These are phyloP conservation scores for Cassiopea xamachana DNA, from an alignment of 30 jellyfish, hydroid and myxozoan species.

Conservation along the genomic window DNA sequence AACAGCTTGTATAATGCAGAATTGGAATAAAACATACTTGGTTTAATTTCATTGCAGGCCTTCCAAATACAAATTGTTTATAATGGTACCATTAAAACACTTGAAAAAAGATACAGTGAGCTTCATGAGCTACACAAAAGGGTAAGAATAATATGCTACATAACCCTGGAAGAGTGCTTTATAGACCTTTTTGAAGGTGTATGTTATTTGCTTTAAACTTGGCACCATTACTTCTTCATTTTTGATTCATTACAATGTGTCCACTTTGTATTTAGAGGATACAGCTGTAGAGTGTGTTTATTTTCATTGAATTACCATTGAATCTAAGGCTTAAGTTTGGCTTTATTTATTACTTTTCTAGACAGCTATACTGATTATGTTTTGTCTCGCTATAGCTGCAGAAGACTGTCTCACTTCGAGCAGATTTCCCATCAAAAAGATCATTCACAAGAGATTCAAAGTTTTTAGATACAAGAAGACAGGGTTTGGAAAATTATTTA, in stretches of 20 bases:
- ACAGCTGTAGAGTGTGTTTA: too few relatives aligned
- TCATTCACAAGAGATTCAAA: slow-evolving; percentile 56
- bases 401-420: slow-evolving; percentile 54
- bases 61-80: slow-evolving; percentile 58
- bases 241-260: too few relatives aligned
- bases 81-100: slow-evolving; percentile 44
- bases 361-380: too few relatives aligned
- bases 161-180: too few relatives aligned
- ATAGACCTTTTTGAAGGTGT: too few relatives aligned
- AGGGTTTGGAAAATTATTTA: slow-evolving; percentile 69
- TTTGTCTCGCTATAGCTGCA: slow-evolving; percentile 27
- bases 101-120: slow-evolving; percentile 77
- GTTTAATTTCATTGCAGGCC: slow-evolving; percentile 30
- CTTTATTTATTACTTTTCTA: too few relatives aligned
- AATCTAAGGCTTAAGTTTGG: too few relatives aligned
- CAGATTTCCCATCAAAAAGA: slow-evolving; percentile 72
- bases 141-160: slow-evolving; percentile 20
- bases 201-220: too few relatives aligned
- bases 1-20: background rate
- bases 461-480: slow-evolving; percentile 67
- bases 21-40: background rate
- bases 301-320: too few relatives aligned
- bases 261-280: too few relatives aligned
- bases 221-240: too few relatives aligned
- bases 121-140: slow-evolving; percentile 58